These are phyloP conservation scores for Palythoa grandis DNA, from an alignment of 92 coral and sea anemone species.

Conservation along the genomic window DNA sequence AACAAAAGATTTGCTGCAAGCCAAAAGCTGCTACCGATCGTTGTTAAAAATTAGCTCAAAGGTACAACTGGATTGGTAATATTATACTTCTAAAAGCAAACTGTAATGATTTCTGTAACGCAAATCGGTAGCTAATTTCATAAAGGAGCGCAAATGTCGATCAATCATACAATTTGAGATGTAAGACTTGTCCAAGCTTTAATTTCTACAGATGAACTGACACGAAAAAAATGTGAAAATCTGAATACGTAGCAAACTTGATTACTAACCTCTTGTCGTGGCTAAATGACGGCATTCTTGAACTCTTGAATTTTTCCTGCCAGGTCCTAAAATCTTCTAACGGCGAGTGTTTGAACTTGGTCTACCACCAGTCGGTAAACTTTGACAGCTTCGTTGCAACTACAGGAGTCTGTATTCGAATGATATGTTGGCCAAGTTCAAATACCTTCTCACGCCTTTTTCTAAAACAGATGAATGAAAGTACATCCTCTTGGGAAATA, in stretches of 20 bases:
- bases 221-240: background rate
- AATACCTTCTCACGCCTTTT: constrained; percentile 22
- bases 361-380: background rate
- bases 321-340: background rate
- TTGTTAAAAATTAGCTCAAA: background rate
- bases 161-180: background rate
- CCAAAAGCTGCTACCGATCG: background rate
- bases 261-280: constrained; percentile 21
- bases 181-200: background rate
- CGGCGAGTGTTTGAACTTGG: constrained; percentile 12
- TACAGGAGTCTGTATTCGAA: background rate
- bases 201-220: background rate
- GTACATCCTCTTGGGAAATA: constrained; percentile 13
- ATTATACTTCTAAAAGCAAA: background rate
- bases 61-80: background rate
- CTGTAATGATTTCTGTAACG: background rate
- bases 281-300: constrained; percentile 30
- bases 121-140: background rate
- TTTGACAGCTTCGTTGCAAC: constrained; percentile 18
- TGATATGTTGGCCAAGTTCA: background rate
- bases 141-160: background rate
- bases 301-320: background rate
- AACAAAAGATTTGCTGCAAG: background rate
- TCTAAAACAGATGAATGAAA: constrained; percentile 14
- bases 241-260: background rate